These are phyloP conservation scores for Achroia grisella DNA, from an alignment of 1,140 invertebrate genomes.

Conservation along the genomic window DNA sequence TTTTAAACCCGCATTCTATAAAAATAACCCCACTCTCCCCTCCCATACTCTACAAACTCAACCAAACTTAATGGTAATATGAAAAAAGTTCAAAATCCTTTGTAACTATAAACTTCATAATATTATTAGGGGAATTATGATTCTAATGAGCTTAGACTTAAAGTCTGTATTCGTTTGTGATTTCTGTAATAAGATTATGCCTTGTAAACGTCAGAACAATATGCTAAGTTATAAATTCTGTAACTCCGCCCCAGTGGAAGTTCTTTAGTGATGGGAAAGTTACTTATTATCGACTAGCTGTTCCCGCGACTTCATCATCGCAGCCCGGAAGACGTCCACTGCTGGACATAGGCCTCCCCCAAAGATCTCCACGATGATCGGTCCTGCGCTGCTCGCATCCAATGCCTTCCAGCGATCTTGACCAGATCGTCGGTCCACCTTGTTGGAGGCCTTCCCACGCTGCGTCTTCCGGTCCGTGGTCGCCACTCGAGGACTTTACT, in stretches of 20 bases:
- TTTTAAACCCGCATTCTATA: background rate
- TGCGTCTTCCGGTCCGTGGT: too few relatives aligned
- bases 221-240: constrained; percentile 13
- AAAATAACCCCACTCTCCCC: background rate
- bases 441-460: too few relatives aligned
- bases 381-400: too few relatives aligned
- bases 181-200: background rate
- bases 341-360: too few relatives aligned
- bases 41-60: background rate
- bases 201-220: constrained; percentile 12
- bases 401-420: too few relatives aligned
- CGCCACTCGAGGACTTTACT: too few relatives aligned
- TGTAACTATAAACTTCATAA: background rate
- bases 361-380: too few relatives aligned
- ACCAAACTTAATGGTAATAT: background rate
- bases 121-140: background rate
- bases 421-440: too few relatives aligned
- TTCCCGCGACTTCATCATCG: too few relatives aligned
- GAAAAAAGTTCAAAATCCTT: background rate
- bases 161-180: background rate
- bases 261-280: background rate
- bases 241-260: constrained; percentile 8
- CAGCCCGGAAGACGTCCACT: too few relatives aligned
- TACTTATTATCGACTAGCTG: constrained; percentile 3
- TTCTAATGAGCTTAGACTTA: background rate